These are phyloP conservation scores for Stigmatopora argus DNA, from an alignment of 2,113 vertebrate species.

Conservation along the genomic window DNA sequence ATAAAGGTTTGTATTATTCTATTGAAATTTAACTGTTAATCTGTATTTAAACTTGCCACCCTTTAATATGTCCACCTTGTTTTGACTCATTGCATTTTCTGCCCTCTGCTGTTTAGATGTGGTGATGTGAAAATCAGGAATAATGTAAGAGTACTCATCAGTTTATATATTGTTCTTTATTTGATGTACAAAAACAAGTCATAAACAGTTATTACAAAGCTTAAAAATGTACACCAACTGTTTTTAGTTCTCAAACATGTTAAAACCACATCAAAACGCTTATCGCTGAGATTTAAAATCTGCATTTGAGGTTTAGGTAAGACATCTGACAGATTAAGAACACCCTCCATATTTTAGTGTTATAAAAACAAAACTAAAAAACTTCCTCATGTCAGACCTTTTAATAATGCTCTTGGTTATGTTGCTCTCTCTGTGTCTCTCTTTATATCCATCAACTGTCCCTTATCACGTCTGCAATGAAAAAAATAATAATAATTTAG, in stretches of 20 bases:
- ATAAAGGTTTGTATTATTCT: neutral
- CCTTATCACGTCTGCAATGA: slow-evolving; percentile 82
- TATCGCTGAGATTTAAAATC: neutral
- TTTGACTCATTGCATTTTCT: neutral
- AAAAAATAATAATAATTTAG: slow-evolving; percentile 60
- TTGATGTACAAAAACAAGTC: slow-evolving; percentile 36
- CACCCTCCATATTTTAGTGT: slow-evolving; percentile 9
- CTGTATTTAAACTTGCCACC: neutral
- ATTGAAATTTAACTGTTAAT: neutral
- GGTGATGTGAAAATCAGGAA: neutral
- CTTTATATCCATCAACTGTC: slow-evolving; percentile 71
- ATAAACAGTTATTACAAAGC: slow-evolving; percentile 14
- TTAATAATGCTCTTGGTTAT: slow-evolving; percentile 11
- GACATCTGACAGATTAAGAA: neutral
- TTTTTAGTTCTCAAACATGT: slow-evolving; percentile 13
- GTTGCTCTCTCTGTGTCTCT: neutral
- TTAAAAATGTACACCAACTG: neutral
- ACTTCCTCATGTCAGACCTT: neutral
- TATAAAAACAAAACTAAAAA: slow-evolving; percentile 2
- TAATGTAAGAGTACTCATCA: neutral
- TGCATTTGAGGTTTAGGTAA: neutral
- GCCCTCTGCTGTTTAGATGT: slow-evolving; percentile 13
- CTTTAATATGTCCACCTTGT: neutral
- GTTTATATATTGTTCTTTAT: neutral
- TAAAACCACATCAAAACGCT: slow-evolving; percentile 22